phyloP scores from a whole-genome alignment of 1,140 invertebrate species.

The Penaeus vannamei region DNA sequence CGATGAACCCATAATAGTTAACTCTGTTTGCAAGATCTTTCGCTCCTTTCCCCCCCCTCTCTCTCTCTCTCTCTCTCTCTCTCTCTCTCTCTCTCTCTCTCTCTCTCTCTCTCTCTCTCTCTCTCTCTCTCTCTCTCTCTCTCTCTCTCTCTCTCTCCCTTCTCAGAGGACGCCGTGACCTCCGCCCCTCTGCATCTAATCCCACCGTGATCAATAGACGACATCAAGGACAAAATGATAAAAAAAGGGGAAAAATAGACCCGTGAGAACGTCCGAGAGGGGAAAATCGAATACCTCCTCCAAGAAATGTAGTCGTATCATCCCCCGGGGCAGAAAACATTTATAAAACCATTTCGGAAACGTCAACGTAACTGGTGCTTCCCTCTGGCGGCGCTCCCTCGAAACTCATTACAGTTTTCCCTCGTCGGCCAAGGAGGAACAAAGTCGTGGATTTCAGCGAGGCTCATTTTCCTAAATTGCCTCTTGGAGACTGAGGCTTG shows the following conservation, averaged over 20 bases:
- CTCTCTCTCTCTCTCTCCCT: neutral
- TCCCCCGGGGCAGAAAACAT: constrained; percentile 14
- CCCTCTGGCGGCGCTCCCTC: constrained; percentile 25
- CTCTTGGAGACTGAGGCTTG: constrained; percentile 50
- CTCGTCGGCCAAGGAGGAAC: neutral
- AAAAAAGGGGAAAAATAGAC: too few relatives aligned
- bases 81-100: neutral
- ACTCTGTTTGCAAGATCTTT: neutral
- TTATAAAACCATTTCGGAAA: constrained; percentile 27
- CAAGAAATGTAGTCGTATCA: neutral
- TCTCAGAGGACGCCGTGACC: too few relatives aligned
- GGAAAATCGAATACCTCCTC: too few relatives aligned
- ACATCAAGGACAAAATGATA: too few relatives aligned
- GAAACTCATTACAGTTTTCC: constrained; percentile 25
- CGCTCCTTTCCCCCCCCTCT: neutral
- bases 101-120: neutral
- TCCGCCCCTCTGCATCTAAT: too few relatives aligned
- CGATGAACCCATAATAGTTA: neutral
- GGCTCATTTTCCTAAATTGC: constrained; percentile 51
- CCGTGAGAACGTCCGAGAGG: too few relatives aligned
- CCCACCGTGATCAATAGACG: too few relatives aligned
- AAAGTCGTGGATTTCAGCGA: constrained; percentile 28
- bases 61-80: neutral
- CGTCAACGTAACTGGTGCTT: constrained; percentile 37
- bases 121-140: neutral